These are phyloP conservation scores for Mycetomoellerius zeteki DNA, from an alignment of 1,140 invertebrate species.

Conservation along the genomic window DNA sequence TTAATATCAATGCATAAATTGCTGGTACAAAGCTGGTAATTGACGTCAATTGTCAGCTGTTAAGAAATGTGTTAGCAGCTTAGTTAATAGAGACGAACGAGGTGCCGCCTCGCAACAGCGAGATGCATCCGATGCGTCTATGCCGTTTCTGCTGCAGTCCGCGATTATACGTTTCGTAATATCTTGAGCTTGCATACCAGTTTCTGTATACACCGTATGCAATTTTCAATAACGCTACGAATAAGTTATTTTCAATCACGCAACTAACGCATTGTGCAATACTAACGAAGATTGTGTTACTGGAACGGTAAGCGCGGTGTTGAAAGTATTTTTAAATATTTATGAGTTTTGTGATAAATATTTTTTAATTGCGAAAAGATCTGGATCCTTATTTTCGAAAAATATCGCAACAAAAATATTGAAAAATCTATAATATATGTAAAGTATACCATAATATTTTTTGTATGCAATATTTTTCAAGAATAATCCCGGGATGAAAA, in stretches of 20 bases:
- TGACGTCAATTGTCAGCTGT: conserved; percentile 24
- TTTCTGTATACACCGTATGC: neutral
- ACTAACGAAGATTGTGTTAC: neutral
- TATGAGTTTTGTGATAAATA: neutral
- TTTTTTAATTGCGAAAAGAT: neutral
- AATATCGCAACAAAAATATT: too few species aligned
- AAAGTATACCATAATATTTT: too few species aligned
- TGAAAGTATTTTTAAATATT: conserved; percentile 25
- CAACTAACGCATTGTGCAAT: neutral
- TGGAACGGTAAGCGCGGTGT: neutral
- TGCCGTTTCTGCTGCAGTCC: neutral
- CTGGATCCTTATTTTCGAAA: too few species aligned
- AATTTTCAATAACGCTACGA: neutral
- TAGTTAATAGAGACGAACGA: conserved; percentile 8
- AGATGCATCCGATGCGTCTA: neutral
- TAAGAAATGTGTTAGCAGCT: conserved; percentile 5
- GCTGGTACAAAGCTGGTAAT: neutral
- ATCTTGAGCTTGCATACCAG: neutral
- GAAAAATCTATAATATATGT: too few species aligned
- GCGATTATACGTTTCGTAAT: conserved; percentile 3
- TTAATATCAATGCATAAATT: conserved; percentile 22
- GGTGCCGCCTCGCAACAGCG: neutral
- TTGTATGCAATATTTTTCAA: too few species aligned
- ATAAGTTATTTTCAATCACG: neutral
- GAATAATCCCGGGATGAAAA: too few species aligned